Evolutionary conservation across 2,888 invertebrate genomes (phyloP).

Genomic region (Mactromeris polynyma): DNA sequence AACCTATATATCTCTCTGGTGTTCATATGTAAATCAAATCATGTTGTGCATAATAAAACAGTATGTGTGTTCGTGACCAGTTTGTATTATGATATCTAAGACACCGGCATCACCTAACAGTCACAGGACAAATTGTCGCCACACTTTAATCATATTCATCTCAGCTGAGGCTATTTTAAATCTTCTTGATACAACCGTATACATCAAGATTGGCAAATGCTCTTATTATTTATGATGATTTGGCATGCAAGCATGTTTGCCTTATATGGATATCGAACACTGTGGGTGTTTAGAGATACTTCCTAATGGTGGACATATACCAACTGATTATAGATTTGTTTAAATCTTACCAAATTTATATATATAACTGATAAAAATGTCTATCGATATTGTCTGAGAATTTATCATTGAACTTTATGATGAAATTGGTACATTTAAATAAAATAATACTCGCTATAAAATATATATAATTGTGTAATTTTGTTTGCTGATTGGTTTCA

Average conservation of each 20-base stretch:
- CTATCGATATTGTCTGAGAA: neutral
- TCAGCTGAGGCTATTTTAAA: neutral
- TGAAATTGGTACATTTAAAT: no score
- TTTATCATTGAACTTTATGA: no score
- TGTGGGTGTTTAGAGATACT: neutral
- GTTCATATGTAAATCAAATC: neutral
- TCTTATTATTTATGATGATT: slow-evolving; percentile 5
- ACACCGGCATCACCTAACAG: neutral
- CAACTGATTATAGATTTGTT: neutral
- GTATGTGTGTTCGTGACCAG: neutral
- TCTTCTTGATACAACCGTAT: neutral
- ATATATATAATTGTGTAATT: no score
- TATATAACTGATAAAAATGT: neutral
- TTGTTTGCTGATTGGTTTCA: no score
- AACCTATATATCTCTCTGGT: neutral
- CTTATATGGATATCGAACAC: neutral
- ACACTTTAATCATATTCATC: slow-evolving; percentile 20
- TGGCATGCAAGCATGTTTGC: neutral
- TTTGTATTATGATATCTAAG: neutral
- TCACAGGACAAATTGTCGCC: slow-evolving; percentile 40
- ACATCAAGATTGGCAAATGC: neutral
- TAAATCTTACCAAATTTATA: neutral
- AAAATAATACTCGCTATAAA: no score
- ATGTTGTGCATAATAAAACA: neutral
- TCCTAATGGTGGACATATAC: neutral